Evolutionary conservation across 2,888 invertebrate species (phyloP).

Genomic region (Allolobophora icterica): DNA sequence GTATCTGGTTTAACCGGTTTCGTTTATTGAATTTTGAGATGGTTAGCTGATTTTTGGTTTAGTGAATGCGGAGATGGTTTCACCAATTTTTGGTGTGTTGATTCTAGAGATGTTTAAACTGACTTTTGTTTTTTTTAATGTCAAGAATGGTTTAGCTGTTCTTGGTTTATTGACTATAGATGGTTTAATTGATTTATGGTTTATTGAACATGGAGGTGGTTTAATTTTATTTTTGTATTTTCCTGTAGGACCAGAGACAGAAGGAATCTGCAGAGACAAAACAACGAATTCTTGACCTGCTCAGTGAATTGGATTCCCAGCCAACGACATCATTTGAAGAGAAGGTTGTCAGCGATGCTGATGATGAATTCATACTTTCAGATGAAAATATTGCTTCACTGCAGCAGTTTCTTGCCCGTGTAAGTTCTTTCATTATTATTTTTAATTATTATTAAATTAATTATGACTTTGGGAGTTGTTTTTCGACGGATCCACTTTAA

Average conservation of each 20-base stretch:
- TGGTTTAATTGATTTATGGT: background rate
- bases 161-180: background rate
- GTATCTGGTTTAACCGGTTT: no score
- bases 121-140: no score
- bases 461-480: no score
- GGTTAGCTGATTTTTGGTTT: background rate
- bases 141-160: background rate
- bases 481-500: no score
- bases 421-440: background rate
- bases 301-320: constrained; percentile 25
- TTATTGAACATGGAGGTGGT: background rate
- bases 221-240: background rate
- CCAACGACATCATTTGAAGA: constrained; percentile 27
- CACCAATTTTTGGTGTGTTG: background rate
- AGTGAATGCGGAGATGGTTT: background rate
- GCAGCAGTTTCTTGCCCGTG: constrained; percentile 28
- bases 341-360: constrained; percentile 27
- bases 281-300: background rate
- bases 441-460: background rate
- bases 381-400: constrained; percentile 30
- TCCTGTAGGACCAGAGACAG: constrained; percentile 13
- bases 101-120: background rate
- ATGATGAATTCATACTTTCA: constrained; percentile 25
- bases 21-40: background rate
- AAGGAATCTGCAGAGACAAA: constrained; percentile 23